Evolutionary conservation across 2,888 invertebrate genomes (phyloP), one percentile per base, ranked within the genome.

Genomic region (Gastracanthus pulcherrimus): DNA sequence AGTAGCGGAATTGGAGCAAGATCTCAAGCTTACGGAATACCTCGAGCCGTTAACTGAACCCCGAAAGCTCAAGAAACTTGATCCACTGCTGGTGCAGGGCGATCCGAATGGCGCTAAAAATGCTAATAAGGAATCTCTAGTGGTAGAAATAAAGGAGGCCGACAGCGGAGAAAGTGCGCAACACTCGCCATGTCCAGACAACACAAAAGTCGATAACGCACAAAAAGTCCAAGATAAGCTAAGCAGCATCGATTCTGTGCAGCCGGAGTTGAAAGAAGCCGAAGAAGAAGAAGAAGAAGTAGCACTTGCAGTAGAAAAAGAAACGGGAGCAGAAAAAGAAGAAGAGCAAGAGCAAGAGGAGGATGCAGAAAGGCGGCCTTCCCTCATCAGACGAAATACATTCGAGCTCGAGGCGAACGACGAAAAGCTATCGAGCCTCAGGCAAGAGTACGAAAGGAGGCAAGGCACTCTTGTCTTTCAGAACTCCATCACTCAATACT

Each of bases 401-500:
- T 93, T 93, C 82, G 92, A 92, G 82, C 84, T 92, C 19, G 92
- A 92, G 82, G 89, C 92, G 0, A 91, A 91, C 45, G 92, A 92
- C 67, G 91, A 91, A 55, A 90, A 84, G 19, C 88, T 91, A 72
- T 86, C 92, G 3, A 91, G 91, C 4, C 82, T 90, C 31, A 84
- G 94, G 19, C 92, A 93, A 78, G 93, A 93, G 75, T 93, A 94
- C 84, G 94, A 94, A 87, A 92, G 94, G 41, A 92, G 94, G 26
- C 94, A 94, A 85, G 94, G 94, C 5, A 92, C 92, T 55, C 91
- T 94, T 5, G 92, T 94, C 62, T 95, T 94, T 86, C 93, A 94
- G 85, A 93, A 93, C 83, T 93, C 94, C 51, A 93, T 94, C 78
- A 94, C 94, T 36, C 94, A 94, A 84, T 94, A 94, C 84, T 94